Conservation (phyloP, 2,113 vertebrate genomes). For the Hoplias malabaricus region DNA sequence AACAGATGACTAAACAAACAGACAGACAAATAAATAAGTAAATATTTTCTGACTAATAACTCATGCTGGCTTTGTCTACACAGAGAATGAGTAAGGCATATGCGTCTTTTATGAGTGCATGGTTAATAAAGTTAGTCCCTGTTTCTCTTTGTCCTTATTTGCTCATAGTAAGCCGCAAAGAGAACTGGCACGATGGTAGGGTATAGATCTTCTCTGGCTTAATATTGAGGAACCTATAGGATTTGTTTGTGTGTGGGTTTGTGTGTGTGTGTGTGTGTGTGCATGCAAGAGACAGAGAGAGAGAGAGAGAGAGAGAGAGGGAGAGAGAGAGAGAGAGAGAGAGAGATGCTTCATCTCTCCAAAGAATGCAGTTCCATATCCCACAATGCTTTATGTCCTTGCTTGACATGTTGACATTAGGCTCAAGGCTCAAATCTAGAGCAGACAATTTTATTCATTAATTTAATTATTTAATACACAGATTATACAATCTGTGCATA, state of each 20-base stretch:
- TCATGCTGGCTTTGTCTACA: too few species aligned
- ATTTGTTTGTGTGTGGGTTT: not conserved
- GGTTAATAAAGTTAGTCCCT: not conserved
- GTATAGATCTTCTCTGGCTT: slow-evolving; percentile 45
- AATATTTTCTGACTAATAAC: too few species aligned
- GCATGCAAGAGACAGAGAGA: not conserved
- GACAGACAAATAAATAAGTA: not conserved
- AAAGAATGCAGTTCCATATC: too few species aligned
- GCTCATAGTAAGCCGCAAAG: not conserved
- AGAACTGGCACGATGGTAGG: slow-evolving; percentile 20
- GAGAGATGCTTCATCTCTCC: too few species aligned
- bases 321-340: not conserved
- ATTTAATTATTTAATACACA: too few species aligned
- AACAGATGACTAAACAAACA: not conserved
- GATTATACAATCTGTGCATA: too few species aligned
- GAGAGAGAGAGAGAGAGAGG: not conserved
- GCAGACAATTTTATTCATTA: too few species aligned
- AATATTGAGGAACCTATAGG: not conserved
- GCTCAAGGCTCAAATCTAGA: too few species aligned
- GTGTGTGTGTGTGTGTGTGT: not conserved
- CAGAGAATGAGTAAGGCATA: too few species aligned
- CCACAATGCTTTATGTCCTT: too few species aligned
- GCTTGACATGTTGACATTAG: too few species aligned
- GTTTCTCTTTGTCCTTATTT: not conserved
- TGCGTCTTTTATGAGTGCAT: not conserved